phyloP scores from a whole-genome alignment of 2,888 invertebrate species.

The Campoletis raptor region DNA sequence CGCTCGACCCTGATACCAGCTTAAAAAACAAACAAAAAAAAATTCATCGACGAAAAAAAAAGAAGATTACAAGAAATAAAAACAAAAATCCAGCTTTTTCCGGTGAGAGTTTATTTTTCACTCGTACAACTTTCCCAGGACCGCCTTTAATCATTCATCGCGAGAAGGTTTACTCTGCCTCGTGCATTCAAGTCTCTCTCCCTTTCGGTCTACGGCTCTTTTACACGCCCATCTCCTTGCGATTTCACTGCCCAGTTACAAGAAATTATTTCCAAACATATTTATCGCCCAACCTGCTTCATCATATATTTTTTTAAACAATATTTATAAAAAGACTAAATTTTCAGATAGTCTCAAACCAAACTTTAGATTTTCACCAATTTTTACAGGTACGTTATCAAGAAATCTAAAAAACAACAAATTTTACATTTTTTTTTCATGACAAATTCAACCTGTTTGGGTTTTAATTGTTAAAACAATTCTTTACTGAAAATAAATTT shows the following conservation, averaged over 20 bases:
- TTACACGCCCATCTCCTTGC: neutral
- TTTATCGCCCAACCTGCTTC: neutral
- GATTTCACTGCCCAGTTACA: neutral
- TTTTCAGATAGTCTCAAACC: neutral
- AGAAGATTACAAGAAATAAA: conserved; percentile 65
- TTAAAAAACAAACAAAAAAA: conserved; percentile 67
- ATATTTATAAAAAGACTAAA: neutral
- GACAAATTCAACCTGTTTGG: neutral
- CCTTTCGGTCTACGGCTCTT: conserved; percentile 1
- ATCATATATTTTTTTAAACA: neutral
- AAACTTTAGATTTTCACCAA: neutral
- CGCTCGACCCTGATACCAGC: conserved; percentile 73
- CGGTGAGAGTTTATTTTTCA: conserved; percentile 50
- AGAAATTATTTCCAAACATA: neutral
- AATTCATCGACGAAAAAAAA: neutral
- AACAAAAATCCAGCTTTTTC: conserved; percentile 73
- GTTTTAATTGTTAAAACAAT: neutral
- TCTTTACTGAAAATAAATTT: neutral
- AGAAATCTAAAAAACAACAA: neutral
- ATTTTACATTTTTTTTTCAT: neutral
- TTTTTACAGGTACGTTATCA: neutral
- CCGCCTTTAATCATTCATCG: conserved; percentile 65
- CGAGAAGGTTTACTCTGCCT: conserved; percentile 49
- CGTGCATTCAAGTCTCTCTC: conserved; percentile 68
- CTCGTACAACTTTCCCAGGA: conserved; percentile 43